These are phyloP conservation scores for Hecatera dysodea DNA, from an alignment of 2,888 invertebrate genomes.

Conservation along the genomic window DNA sequence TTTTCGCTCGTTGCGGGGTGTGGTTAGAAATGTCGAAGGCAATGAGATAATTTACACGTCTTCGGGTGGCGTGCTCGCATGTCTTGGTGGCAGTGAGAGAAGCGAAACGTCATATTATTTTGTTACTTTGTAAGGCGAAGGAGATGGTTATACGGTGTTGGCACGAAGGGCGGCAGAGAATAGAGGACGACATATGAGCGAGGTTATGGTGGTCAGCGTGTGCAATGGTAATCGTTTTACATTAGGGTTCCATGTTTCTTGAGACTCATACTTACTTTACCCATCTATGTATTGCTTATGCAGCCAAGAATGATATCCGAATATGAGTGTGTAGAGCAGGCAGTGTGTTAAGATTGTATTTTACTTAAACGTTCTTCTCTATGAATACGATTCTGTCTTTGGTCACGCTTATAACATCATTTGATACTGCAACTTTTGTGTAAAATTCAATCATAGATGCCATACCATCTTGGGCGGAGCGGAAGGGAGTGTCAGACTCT, in stretches of 20 bases:
- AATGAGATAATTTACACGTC: slow-evolving; percentile 63
- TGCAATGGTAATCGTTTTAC: background rate
- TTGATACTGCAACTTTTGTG: too few relatives aligned
- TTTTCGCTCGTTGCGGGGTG: slow-evolving; percentile 58
- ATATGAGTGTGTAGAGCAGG: too few relatives aligned
- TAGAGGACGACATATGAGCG: background rate
- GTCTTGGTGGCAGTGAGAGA: slow-evolving; percentile 25
- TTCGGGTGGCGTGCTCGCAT: slow-evolving; percentile 47
- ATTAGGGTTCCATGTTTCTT: background rate
- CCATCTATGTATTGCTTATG: too few relatives aligned
- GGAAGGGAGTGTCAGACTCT: too few relatives aligned
- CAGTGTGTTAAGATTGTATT: too few relatives aligned
- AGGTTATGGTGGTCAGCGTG: background rate
- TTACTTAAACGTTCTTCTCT: too few relatives aligned
- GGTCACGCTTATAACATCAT: too few relatives aligned
- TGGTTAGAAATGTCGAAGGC: slow-evolving; percentile 58
- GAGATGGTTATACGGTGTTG: slow-evolving; percentile 12
- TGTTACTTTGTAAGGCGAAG: slow-evolving; percentile 35
- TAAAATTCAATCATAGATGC: too few relatives aligned
- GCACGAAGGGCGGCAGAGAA: slow-evolving; percentile 2
- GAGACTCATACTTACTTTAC: too few relatives aligned
- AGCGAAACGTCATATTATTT: slow-evolving; percentile 49
- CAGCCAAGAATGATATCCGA: too few relatives aligned
- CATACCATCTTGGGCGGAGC: too few relatives aligned
- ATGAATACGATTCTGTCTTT: too few relatives aligned